Percentiles rank a stretch among this genome's conserved stretches.
Evolutionary conservation across 1,140 invertebrate genomes (phyloP).

Genomic region (Eubasilissa regina): DNA sequence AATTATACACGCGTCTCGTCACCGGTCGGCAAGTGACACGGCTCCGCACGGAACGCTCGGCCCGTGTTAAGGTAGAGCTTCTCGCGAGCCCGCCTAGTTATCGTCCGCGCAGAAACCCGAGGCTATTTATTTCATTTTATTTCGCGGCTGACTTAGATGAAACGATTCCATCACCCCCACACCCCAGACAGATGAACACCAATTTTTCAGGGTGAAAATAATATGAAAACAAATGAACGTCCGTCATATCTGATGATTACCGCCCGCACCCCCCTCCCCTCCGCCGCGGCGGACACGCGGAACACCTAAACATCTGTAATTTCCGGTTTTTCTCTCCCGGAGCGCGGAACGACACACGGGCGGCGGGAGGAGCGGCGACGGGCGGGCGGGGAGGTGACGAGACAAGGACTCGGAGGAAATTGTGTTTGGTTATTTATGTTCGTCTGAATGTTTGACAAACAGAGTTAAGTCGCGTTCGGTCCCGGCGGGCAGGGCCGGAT

Average conservation of each 20-base stretch:
- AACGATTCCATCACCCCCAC: conserved; percentile 20
- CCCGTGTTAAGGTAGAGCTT: too few relatives aligned
- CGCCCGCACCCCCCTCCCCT: not conserved
- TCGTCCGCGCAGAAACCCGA: too few relatives aligned
- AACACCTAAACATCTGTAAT: conserved; percentile 40
- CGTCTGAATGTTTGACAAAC: conserved; percentile 17
- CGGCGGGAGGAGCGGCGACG: not conserved
- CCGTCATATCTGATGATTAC: conserved; percentile 25
- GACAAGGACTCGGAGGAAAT: conserved; percentile 24
- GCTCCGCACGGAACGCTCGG: too few relatives aligned
- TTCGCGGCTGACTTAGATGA: too few relatives aligned
- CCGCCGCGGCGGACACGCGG: not conserved
- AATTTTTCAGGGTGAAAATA: conserved; percentile 25
- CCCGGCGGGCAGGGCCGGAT: too few relatives aligned
- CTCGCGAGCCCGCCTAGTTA: too few relatives aligned
- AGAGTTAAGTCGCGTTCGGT: too few relatives aligned
- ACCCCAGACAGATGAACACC: conserved; percentile 2
- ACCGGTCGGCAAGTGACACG: too few relatives aligned
- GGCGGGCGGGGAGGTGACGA: not conserved
- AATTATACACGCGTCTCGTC: too few relatives aligned
- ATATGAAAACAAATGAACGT: conserved; percentile 40
- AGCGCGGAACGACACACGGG: not conserved
- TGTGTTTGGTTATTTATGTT: conserved; percentile 41
- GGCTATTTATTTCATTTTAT: too few relatives aligned
- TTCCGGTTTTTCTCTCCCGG: conserved; percentile 37